These are phyloP conservation scores for Meloidogyne chitwoodi DNA, from an alignment of 1,140 invertebrate species.

Conservation along the genomic window DNA sequence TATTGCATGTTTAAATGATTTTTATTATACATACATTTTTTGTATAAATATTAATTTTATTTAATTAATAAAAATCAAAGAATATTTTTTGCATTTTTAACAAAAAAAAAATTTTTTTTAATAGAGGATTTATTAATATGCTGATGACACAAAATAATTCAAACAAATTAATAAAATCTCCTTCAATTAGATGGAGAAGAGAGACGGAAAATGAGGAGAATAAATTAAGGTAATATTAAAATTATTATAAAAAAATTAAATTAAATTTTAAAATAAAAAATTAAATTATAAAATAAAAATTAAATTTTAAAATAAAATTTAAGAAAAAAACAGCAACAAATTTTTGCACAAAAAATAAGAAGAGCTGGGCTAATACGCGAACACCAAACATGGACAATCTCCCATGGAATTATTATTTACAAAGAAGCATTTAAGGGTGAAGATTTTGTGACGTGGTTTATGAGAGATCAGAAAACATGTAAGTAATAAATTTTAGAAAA, in stretches of 20 bases:
- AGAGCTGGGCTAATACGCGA: slow-evolving; percentile 60
- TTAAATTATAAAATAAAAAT: too few species aligned
- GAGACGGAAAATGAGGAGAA: neutral
- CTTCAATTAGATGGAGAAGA: neutral
- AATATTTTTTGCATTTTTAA: too few species aligned
- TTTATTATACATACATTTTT: too few species aligned
- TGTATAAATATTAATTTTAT: too few species aligned
- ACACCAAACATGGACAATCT: slow-evolving; percentile 23
- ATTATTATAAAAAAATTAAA: too few species aligned
- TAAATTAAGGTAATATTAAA: neutral
- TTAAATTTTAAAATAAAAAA: too few species aligned
- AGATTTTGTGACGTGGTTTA: slow-evolving; percentile 62
- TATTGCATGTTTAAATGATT: too few species aligned
- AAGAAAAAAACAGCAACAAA: slow-evolving; percentile 24
- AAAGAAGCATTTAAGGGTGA: slow-evolving; percentile 61
- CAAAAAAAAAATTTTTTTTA: too few species aligned
- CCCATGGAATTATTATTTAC: slow-evolving; percentile 47
- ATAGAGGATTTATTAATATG: too few species aligned
- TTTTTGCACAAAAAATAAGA: slow-evolving; percentile 56
- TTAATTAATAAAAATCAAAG: too few species aligned
- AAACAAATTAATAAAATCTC: neutral
- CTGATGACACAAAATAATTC: neutral
- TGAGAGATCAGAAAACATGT: slow-evolving; percentile 33
- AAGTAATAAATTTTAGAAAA: neutral
- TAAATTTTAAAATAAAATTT: neutral